Evolutionary conservation across 2,888 invertebrate species (phyloP).

Genomic region (Mantis religiosa): DNA sequence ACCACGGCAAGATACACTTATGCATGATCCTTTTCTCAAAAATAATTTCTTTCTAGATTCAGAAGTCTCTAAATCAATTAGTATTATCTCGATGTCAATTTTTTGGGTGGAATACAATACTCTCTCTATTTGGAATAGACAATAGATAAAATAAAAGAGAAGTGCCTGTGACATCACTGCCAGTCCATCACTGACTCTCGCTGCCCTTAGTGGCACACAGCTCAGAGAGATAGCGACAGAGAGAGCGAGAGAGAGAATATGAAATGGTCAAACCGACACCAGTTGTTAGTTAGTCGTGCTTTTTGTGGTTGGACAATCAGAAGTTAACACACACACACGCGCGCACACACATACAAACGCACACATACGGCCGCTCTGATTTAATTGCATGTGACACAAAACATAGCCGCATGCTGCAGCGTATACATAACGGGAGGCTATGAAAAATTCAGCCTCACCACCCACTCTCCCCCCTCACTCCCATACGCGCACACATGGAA

Average conservation of each 20-base stretch:
- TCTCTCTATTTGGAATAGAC: too few species aligned
- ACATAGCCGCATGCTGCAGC: slow-evolving; percentile 18
- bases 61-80: too few species aligned
- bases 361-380: slow-evolving; percentile 22
- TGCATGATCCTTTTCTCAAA: too few species aligned
- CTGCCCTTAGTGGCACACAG: not conserved
- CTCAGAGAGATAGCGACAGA: not conserved
- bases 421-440: slow-evolving; percentile 16
- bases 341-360: not conserved
- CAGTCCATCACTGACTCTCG: not conserved
- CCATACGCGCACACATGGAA: not conserved
- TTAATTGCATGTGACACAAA: slow-evolving; percentile 28
- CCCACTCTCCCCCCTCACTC: not conserved
- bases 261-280: slow-evolving; percentile 20
- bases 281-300: slow-evolving; percentile 21
- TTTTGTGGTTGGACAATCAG: slow-evolving; percentile 26
- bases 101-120: too few species aligned
- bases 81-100: too few species aligned
- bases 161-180: not conserved
- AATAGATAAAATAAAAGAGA: not conserved
- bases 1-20: too few species aligned
- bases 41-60: too few species aligned
- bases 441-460: slow-evolving; percentile 28
- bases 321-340: slow-evolving; percentile 20
- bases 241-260: not conserved